Conservation (phyloP, 2,113 vertebrate genomes). For the Perca flavescens region DNA sequence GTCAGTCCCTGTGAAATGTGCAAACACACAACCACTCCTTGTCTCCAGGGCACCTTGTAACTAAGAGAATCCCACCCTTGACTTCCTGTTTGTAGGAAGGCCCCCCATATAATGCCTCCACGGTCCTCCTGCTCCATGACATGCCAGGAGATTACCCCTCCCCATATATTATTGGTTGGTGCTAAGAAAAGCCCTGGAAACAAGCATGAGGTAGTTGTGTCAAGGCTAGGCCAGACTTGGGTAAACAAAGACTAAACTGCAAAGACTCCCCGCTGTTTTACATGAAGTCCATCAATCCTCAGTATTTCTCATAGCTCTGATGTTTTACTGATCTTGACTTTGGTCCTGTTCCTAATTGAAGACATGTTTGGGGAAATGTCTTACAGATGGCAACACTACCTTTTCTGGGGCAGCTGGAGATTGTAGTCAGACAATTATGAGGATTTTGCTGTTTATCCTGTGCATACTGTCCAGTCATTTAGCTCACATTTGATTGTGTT, state of each 20-base stretch:
- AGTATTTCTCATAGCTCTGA: constrained; percentile 8
- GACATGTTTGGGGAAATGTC: constrained; percentile 30
- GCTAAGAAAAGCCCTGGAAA: constrained; percentile 16
- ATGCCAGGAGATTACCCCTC: constrained; percentile 19
- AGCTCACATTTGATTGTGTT: constrained; percentile 21
- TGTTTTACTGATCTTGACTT: constrained; percentile 36
- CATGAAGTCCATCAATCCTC: constrained; percentile 3
- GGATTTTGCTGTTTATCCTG: constrained; percentile 7
- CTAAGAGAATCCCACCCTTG: constrained; percentile 54
- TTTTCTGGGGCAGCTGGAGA: constrained; percentile 31
- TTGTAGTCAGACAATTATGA: background rate
- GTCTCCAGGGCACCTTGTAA: constrained; percentile 3
- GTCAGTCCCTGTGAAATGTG: constrained; percentile 27
- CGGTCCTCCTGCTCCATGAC: constrained; percentile 1
- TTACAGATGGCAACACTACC: constrained; percentile 14
- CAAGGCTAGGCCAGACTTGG: constrained; percentile 12
- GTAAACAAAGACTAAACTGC: constrained; percentile 32
- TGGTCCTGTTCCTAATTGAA: constrained; percentile 7
- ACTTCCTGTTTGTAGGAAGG: constrained; percentile 49
- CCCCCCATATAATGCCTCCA: background rate
- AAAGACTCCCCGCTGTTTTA: constrained; percentile 60
- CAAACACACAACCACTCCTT: constrained; percentile 19
- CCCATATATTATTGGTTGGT: background rate
- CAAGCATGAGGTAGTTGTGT: constrained; percentile 4
- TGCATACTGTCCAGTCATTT: background rate